Percentiles rank a stretch among this genome's conserved stretches.
phyloP scores from a whole-genome alignment of 1,140 invertebrate species.

The Pararge aegeria region DNA sequence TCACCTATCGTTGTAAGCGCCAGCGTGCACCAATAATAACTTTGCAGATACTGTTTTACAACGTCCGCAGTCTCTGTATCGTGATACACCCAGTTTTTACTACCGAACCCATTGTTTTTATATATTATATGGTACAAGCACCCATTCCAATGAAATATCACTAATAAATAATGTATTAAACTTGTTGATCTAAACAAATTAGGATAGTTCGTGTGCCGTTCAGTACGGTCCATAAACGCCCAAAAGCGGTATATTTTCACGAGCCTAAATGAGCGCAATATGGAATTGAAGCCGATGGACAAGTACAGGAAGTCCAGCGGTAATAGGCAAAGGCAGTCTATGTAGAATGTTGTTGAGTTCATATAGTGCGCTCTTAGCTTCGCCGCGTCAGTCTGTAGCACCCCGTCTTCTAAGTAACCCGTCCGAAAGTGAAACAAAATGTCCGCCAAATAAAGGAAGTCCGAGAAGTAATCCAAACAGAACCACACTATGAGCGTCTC shows the following conservation, averaged over 20 bases:
- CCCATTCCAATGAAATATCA: slow-evolving; percentile 99
- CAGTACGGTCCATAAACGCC: slow-evolving; percentile 98
- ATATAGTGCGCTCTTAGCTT: slow-evolving; percentile 98
- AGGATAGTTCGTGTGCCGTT: slow-evolving; percentile 99
- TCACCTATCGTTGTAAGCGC: slow-evolving; percentile 95
- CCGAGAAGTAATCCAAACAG: slow-evolving; percentile 96
- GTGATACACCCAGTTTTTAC: slow-evolving; percentile 93
- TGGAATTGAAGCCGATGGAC: slow-evolving; percentile 98
- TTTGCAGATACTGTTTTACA: slow-evolving; percentile 96
- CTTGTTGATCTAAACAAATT: slow-evolving; percentile 97
- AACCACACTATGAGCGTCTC: slow-evolving; percentile 97
- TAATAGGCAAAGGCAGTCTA: slow-evolving; percentile 98
- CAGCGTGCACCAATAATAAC: slow-evolving; percentile 98
- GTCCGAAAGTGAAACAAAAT: slow-evolving; percentile 98
- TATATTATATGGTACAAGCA: slow-evolving; percentile 98
- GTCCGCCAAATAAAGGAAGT: slow-evolving; percentile 97
- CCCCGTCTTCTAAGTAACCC: slow-evolving; percentile 97
- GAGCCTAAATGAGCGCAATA: slow-evolving; percentile 96
- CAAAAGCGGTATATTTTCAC: slow-evolving; percentile 99
- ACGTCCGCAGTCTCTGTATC: slow-evolving; percentile 91
- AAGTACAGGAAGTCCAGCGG: slow-evolving; percentile 99
- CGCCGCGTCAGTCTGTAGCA: slow-evolving; percentile 95
- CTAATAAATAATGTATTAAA: slow-evolving; percentile 97
- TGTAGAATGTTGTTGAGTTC: slow-evolving; percentile 99
- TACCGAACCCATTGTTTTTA: slow-evolving; percentile 96